These are phyloP conservation scores for Micromussa lordhowensis DNA, from an alignment of 92 coral and sea anemone genomes.

Conservation along the genomic window DNA sequence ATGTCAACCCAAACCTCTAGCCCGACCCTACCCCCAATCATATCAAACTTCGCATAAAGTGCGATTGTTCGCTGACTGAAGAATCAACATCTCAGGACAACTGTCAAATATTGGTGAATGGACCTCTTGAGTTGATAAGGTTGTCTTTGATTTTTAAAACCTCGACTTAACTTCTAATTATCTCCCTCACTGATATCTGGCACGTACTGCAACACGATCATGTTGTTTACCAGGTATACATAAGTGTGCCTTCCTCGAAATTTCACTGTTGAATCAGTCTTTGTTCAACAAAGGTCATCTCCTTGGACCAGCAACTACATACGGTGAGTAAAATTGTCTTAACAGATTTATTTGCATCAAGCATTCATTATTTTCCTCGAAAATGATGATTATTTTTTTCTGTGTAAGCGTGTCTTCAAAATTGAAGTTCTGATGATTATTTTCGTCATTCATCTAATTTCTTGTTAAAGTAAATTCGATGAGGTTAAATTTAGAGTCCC, in stretches of 20 bases:
- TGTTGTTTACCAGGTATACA: slow-evolving; percentile 1
- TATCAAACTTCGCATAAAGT: no score
- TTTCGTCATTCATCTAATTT: not conserved
- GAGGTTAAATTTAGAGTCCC: not conserved
- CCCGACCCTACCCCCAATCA: no score
- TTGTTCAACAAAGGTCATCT: not conserved
- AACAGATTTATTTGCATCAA: not conserved
- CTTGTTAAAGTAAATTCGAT: not conserved
- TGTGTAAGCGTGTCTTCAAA: not conserved
- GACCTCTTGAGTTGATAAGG: not conserved
- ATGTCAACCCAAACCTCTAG: no score
- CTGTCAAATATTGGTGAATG: not conserved
- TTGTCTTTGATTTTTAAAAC: not conserved
- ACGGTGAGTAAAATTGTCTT: not conserved
- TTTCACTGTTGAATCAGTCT: not conserved
- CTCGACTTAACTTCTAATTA: not conserved
- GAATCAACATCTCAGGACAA: not conserved
- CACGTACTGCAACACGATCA: not conserved
- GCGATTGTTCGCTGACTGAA: no score
- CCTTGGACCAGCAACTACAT: not conserved
- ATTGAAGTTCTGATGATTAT: not conserved
- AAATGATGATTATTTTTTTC: not conserved
- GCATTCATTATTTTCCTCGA: not conserved
- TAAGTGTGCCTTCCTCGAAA: not conserved
- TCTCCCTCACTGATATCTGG: not conserved